These are phyloP conservation scores for Tholera decimalis DNA, from an alignment of 2,888 invertebrate genomes.

Conservation along the genomic window DNA sequence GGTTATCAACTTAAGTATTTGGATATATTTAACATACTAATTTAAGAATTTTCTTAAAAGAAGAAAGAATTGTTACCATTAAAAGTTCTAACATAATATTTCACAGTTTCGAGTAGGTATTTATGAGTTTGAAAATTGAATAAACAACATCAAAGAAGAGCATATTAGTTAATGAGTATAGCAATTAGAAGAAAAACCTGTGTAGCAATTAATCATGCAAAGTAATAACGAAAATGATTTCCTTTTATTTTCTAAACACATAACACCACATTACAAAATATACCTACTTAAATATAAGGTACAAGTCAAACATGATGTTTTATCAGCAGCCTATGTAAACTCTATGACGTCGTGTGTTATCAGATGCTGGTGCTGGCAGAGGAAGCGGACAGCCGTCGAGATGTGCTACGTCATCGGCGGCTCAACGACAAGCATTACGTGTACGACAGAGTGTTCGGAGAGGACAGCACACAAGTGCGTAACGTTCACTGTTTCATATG, in stretches of 20 bases:
- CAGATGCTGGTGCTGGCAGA: conserved; percentile 88
- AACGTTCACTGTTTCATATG: conserved; percentile 5
- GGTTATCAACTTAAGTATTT: too few relatives aligned
- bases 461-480: conserved; percentile 95
- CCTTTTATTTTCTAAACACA: not conserved
- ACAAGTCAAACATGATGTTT: conserved; percentile 13
- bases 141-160: too few relatives aligned
- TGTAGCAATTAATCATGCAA: too few relatives aligned
- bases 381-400: conserved; percentile 85
- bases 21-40: too few relatives aligned
- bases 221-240: conserved; percentile 3
- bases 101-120: too few relatives aligned
- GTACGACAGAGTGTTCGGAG: conserved; percentile 97
- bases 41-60: too few relatives aligned
- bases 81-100: too few relatives aligned
- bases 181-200: too few relatives aligned
- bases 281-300: conserved; percentile 17
- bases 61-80: too few relatives aligned
- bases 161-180: too few relatives aligned
- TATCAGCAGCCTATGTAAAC: conserved; percentile 27
- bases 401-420: conserved; percentile 93
- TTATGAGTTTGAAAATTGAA: too few relatives aligned
- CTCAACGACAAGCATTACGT: conserved; percentile 95
- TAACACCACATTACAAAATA: not conserved
- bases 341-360: conserved; percentile 31